Conservation (phyloP, 1,140 invertebrate species). For the Formica selysi region DNA sequence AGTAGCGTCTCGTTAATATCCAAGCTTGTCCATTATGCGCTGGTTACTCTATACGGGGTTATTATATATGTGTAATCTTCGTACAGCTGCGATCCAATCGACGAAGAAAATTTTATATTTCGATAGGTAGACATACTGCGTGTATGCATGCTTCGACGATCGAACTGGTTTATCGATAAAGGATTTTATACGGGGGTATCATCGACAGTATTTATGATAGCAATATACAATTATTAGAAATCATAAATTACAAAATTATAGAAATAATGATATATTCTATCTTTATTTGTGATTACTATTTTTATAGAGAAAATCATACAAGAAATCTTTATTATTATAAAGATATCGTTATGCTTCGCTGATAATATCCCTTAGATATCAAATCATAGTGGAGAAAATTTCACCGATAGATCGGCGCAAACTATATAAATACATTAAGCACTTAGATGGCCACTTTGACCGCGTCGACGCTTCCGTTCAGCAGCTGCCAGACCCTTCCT, state of each 20-base stretch:
- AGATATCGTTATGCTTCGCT: background rate
- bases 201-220: too few species aligned
- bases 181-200: constrained; percentile 20
- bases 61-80: constrained; percentile 9
- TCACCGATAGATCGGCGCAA: constrained; percentile 1
- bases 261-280: background rate
- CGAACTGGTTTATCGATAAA: constrained; percentile 75
- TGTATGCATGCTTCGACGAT: constrained; percentile 38
- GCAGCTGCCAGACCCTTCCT: constrained; percentile 68
- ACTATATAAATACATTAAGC: constrained; percentile 56
- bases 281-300: background rate
- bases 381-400: constrained; percentile 3
- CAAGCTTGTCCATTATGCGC: constrained; percentile 38
- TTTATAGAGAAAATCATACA: background rate
- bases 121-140: constrained; percentile 17
- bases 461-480: constrained; percentile 59
- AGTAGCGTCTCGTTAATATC: constrained; percentile 66
- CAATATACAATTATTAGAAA: background rate
- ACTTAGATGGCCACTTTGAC: constrained; percentile 60
- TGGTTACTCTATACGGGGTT: constrained; percentile 32
- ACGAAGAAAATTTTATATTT: constrained; percentile 52
- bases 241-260: background rate
- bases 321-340: background rate
- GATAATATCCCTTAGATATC: background rate
- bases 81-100: constrained; percentile 33